A percentile compares a stretch with the other conserved stretches of the same genome.
Evolutionary conservation across 2,797 vertebrate genomes (phyloP).

Genomic region (Petrocephalus sullivani): DNA sequence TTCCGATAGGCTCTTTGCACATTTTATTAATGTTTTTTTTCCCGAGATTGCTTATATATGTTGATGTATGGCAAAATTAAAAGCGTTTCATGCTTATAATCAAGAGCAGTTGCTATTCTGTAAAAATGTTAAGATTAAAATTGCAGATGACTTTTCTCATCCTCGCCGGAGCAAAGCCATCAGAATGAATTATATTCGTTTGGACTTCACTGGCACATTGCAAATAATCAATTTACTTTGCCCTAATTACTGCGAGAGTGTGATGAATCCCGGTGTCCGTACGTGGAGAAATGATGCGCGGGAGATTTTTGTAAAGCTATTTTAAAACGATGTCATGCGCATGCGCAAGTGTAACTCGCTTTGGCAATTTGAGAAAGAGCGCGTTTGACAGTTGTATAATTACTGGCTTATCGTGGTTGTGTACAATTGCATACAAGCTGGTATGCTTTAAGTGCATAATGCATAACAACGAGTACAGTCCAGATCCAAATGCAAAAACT

Average conservation of each 20-base stretch:
- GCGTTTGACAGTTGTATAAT: neutral
- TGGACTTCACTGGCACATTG: neutral
- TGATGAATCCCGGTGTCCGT: neutral
- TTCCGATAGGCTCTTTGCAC: neutral
- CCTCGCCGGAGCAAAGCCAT: neutral
- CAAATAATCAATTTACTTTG: constrained; percentile 17
- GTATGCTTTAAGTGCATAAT: neutral
- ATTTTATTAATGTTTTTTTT: neutral
- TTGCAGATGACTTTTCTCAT: neutral
- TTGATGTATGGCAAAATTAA: neutral
- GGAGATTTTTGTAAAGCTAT: constrained; percentile 1
- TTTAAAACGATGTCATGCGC: neutral
- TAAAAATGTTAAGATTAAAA: neutral
- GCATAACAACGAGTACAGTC: neutral
- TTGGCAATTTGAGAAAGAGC: neutral
- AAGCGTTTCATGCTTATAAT: neutral
- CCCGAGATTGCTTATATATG: neutral
- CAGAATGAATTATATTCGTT: neutral
- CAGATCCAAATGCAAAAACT: neutral
- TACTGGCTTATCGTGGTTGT: neutral
- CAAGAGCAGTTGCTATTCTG: neutral
- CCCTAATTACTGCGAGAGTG: neutral
- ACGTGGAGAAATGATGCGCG: neutral
- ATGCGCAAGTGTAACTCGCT: neutral
- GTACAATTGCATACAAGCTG: neutral